These are phyloP conservation scores for Tyrannus savana DNA, from an alignment of 2,113 vertebrate species.

Conservation along the genomic window DNA sequence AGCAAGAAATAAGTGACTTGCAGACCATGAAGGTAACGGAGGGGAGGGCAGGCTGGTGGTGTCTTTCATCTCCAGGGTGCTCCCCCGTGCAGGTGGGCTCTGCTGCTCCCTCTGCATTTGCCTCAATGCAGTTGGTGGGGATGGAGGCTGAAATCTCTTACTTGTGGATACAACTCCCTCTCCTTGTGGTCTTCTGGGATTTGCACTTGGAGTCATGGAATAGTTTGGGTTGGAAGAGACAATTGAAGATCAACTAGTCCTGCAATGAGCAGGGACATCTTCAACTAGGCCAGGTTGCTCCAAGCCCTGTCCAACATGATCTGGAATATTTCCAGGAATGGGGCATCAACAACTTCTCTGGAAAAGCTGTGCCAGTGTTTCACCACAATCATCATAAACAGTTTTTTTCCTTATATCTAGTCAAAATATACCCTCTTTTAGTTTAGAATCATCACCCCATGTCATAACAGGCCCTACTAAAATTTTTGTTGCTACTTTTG, in stretches of 20 bases:
- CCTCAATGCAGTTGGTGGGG: background rate
- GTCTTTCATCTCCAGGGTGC: background rate
- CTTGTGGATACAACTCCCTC: background rate
- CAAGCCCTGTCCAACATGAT: accelerated
- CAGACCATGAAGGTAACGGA: background rate
- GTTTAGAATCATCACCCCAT: background rate
- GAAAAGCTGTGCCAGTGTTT: background rate
- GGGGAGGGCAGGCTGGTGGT: background rate
- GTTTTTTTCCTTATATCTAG: background rate
- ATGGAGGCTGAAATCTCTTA: background rate
- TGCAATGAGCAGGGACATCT: background rate
- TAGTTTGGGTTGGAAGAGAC: background rate
- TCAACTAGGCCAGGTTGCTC: accelerated
- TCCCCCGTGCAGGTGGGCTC: background rate
- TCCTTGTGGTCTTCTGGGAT: background rate
- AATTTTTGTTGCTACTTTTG: background rate
- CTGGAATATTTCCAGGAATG: background rate
- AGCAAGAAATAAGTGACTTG: background rate
- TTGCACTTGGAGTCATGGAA: background rate
- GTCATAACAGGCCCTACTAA: background rate
- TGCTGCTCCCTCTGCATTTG: background rate
- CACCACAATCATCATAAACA: accelerated
- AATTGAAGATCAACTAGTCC: background rate
- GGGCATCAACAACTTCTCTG: background rate
- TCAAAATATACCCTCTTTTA: background rate